Base-by-base conservation (phyloP, 2,888 invertebrate genomes). In the Epistrophe eligans region DNA sequence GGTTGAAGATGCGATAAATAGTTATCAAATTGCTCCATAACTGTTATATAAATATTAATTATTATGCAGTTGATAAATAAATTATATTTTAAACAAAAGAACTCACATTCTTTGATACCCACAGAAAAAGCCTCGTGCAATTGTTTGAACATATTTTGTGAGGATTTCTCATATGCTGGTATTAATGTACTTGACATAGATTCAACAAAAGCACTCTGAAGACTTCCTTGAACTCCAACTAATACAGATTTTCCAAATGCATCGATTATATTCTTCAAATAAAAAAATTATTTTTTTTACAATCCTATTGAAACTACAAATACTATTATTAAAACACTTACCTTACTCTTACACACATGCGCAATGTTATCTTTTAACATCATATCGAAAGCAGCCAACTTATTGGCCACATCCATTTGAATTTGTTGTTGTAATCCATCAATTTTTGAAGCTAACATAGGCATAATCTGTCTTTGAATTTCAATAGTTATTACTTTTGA, bases 71-170 rank as follows among this genome's bases (percentile, higher is more conserved):
- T 19, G 8, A 67, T 28, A 24, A n/a, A 0, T 9, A 48, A 48
- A 17, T 17, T 32, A 11, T 13, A 11, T 35, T 45, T 10, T 0
- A 48, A 57, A 88, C 66, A 17, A 17, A 35, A 64, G 10, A 50
- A 89, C 90, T 89, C 93, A 98, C 98, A 98, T 93, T 99, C 98
- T 91, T 96, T 96, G 9, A 98, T 97, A 73, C 99, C 99, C 88
- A 95, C 95, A 71, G 96, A 95, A 93, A 99, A 99, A 19, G 96
- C 95, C 70, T 97, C 96, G 91, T 98, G 98, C 77, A 99, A 94
- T 93, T 99, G 98, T 60, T 95, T 94, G 91, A 98, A 98, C 95
- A 99, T 96, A 91, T 95, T 95, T 90, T 96, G 95, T 89, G 97
- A 97, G 76, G 97, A 95, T 91, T 96, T 96, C 92, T 99, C 98